phyloP scores from a whole-genome alignment of 1,140 invertebrate species.

The Drosophila suzukii region DNA sequence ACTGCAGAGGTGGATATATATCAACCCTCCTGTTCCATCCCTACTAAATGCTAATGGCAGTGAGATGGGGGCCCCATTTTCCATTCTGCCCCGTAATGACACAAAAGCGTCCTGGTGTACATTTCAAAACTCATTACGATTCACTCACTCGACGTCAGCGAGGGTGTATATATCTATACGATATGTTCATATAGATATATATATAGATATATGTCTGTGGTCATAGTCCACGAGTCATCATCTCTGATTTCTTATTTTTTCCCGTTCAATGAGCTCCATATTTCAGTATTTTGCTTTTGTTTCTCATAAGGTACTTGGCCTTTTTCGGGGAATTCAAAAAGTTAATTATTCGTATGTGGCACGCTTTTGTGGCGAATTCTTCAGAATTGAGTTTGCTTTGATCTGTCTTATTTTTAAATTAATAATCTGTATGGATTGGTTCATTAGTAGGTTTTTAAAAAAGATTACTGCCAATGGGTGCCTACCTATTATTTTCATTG shows the following conservation, averaged over 20 bases:
- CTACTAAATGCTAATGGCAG: slow-evolving; percentile 46
- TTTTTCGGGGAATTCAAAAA: slow-evolving; percentile 5
- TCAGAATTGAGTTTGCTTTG: slow-evolving; percentile 4
- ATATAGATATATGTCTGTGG: slow-evolving; percentile 8
- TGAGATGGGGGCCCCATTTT: slow-evolving; percentile 3
- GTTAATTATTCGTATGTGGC: slow-evolving; percentile 16
- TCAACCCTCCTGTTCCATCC: neutral
- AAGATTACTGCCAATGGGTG: too few species aligned
- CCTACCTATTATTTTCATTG: too few species aligned
- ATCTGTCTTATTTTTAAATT: slow-evolving; percentile 2
- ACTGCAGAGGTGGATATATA: slow-evolving; percentile 5
- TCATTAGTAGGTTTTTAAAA: neutral
- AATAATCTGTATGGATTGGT: neutral
- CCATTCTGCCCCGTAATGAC: slow-evolving; percentile 34
- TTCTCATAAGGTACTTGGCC: slow-evolving; percentile 5
- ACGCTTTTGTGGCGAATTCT: slow-evolving; percentile 16
- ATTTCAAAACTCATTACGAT: slow-evolving; percentile 69
- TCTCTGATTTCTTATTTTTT: slow-evolving; percentile 42
- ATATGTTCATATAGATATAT: neutral
- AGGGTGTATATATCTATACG: slow-evolving; percentile 3
- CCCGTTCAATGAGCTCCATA: slow-evolving; percentile 11
- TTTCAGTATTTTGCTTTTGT: slow-evolving; percentile 18
- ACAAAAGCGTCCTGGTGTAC: slow-evolving; percentile 40
- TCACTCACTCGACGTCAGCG: slow-evolving; percentile 29
- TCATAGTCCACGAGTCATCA: slow-evolving; percentile 28